phyloP scores from a whole-genome alignment of 2,113 vertebrate species.

The human region DNA sequence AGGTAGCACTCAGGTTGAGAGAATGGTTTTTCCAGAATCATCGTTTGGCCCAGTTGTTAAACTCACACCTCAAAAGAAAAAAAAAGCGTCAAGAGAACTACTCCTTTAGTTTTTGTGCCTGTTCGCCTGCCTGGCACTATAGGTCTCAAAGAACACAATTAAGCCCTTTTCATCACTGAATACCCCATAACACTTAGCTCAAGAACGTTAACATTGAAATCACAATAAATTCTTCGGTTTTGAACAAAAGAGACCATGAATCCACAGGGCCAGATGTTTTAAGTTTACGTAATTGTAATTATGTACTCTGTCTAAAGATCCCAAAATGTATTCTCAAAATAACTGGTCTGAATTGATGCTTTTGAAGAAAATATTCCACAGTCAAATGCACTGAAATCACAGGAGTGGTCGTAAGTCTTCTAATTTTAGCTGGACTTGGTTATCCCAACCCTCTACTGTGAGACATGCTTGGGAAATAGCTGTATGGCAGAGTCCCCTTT shows the following conservation, averaged over 20 bases:
- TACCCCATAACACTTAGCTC: background rate
- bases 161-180: background rate
- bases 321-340: background rate
- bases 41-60: background rate
- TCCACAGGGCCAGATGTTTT: background rate
- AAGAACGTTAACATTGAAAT: background rate
- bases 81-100: background rate
- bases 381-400: background rate
- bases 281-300: background rate
- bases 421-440: background rate
- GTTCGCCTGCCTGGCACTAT: background rate
- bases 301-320: background rate
- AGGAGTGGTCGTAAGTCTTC: background rate
- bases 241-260: conserved; percentile 3
- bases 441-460: background rate
- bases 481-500: background rate
- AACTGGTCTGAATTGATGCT: background rate
- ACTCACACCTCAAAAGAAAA: background rate
- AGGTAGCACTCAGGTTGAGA: background rate
- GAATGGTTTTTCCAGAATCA: background rate
- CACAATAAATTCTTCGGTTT: background rate
- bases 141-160: background rate
- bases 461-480: background rate
- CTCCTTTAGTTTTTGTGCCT: background rate
- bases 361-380: background rate